These are phyloP conservation scores for Hapalemur alaotrensis DNA, from an alignment of 2,797 vertebrate species.

Conservation along the genomic window DNA sequence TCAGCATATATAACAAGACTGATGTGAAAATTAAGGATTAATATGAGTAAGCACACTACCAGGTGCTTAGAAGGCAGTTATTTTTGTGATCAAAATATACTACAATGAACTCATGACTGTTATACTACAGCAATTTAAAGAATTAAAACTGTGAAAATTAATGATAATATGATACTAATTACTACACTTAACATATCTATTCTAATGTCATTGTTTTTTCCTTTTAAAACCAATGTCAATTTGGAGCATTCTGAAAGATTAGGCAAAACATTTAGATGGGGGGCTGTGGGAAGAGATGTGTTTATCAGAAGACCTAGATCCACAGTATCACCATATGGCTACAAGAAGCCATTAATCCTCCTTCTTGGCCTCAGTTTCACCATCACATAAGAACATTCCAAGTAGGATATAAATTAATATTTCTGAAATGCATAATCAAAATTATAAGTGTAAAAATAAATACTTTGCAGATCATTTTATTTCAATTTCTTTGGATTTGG, in stretches of 20 bases:
- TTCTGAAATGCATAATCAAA: conserved; percentile 7
- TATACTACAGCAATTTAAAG: conserved; percentile 28
- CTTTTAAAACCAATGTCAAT: not conserved
- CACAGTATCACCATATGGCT: not conserved
- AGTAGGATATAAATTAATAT: not conserved
- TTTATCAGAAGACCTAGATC: not conserved
- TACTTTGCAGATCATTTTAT: not conserved
- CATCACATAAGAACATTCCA: not conserved
- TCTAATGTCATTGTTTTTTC: not conserved
- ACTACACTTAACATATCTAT: not conserved
- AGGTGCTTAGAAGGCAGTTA: not conserved
- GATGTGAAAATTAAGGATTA: not conserved
- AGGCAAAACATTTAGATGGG: not conserved
- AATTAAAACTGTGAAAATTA: conserved; percentile 36
- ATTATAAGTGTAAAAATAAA: not conserved
- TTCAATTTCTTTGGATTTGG: conserved; percentile 13
- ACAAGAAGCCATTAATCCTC: not conserved
- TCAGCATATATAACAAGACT: not conserved
- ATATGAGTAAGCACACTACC: not conserved
- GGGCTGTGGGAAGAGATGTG: not conserved
- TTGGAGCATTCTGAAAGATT: not conserved
- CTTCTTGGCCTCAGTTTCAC: not conserved
- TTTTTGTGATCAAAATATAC: conserved; percentile 28
- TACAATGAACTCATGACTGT: not conserved
- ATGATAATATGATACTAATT: not conserved